Evolutionary conservation across 2,113 vertebrate genomes (phyloP).

Genomic region (Coptodon rendalli): DNA sequence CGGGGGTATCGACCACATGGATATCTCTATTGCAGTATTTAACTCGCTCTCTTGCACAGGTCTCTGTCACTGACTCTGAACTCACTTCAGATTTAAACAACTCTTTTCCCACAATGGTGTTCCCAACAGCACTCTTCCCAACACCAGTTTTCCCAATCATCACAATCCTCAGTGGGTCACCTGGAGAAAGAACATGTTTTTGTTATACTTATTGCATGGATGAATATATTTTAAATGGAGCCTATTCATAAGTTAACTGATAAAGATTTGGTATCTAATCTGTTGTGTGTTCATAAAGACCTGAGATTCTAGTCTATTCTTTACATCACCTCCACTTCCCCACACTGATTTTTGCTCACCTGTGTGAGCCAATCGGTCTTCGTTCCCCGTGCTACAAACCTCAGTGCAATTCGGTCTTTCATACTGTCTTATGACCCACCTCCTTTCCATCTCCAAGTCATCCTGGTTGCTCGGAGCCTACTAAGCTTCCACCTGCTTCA

Average conservation of each 20-base stretch:
- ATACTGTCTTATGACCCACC: not conserved
- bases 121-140: conserved; percentile 9
- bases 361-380: not conserved
- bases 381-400: not conserved
- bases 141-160: not conserved
- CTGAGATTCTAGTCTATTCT: not conserved
- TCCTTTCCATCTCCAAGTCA: not conserved
- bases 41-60: not conserved
- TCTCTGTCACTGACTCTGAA: not conserved
- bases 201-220: not conserved
- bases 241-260: not conserved
- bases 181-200: not conserved
- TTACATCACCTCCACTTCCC: not conserved
- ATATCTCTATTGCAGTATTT: not conserved
- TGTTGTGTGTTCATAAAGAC: not conserved
- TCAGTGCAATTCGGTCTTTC: not conserved
- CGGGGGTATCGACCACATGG: not conserved
- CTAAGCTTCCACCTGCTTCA: not conserved
- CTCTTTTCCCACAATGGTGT: not conserved
- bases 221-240: not conserved
- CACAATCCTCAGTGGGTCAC: not conserved
- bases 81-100: not conserved
- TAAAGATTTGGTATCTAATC: not conserved
- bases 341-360: not conserved
- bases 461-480: not conserved